Evolutionary conservation across 2,113 vertebrate genomes (phyloP).

Genomic region (Semnopithecus entellus): DNA sequence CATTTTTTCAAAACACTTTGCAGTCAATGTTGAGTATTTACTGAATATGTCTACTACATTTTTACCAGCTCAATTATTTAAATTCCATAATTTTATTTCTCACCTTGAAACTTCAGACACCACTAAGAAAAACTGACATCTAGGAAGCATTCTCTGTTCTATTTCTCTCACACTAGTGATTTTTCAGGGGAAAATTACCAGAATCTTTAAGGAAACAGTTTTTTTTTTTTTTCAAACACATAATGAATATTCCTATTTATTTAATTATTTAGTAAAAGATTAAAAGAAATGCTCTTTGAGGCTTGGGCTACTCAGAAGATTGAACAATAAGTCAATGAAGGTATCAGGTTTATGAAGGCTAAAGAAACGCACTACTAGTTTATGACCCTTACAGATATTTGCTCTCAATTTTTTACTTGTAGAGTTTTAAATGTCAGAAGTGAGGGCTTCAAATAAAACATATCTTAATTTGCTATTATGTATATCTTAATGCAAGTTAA

Average conservation of each 20-base stretch:
- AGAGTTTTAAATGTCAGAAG: neutral
- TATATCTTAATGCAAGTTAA: neutral
- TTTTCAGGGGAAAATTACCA: neutral
- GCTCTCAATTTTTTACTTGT: neutral
- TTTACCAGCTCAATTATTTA: neutral
- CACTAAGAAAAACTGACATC: neutral
- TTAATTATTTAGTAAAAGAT: neutral
- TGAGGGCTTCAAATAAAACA: neutral
- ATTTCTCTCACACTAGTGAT: neutral
- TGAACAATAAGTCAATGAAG: neutral
- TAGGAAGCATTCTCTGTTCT: neutral
- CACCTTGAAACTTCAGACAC: constrained; percentile 14
- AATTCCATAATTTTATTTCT: neutral
- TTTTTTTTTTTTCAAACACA: neutral
- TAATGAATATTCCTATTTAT: neutral
- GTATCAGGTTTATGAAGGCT: neutral
- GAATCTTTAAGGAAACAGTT: neutral
- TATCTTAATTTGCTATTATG: neutral
- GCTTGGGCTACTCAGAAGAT: neutral
- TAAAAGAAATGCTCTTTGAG: neutral
- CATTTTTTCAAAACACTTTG: neutral
- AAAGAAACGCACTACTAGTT: neutral
- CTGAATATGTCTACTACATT: neutral
- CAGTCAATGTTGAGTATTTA: neutral
- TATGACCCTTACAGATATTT: neutral